These are phyloP conservation scores for Setophaga kirtlandii DNA, from an alignment of 2,113 vertebrate genomes.

Conservation along the genomic window DNA sequence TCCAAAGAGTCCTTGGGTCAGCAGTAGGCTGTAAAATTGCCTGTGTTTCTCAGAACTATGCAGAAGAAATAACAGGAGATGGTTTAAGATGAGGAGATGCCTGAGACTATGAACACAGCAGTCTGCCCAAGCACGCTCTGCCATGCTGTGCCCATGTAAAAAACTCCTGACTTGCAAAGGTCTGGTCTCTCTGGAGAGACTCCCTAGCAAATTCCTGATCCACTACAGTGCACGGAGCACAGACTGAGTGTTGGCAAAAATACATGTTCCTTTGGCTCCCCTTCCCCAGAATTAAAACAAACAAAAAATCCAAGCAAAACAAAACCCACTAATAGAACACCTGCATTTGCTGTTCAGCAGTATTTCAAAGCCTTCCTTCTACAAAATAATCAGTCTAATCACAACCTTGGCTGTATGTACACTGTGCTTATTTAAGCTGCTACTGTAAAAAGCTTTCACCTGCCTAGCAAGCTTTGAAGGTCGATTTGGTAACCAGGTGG, in stretches of 20 bases:
- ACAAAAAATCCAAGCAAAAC: background rate
- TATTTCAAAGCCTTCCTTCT: background rate
- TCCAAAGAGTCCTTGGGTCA: background rate
- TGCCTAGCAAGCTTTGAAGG: background rate
- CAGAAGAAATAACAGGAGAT: background rate
- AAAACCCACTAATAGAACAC: background rate
- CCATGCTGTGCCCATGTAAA: background rate
- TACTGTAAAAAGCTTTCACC: background rate
- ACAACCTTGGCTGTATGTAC: conserved; percentile 1
- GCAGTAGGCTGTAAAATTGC: background rate
- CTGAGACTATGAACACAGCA: background rate
- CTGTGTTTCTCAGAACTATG: background rate
- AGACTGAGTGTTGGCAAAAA: background rate
- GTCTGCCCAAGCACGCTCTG: background rate
- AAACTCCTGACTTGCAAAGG: background rate
- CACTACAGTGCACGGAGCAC: background rate
- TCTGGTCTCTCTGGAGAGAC: background rate
- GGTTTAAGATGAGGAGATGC: background rate
- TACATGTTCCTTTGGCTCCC: rapidly evolving
- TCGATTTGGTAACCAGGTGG: background rate
- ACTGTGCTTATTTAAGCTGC: background rate
- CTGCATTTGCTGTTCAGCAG: background rate
- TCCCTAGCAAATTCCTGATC: background rate
- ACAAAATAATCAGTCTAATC: background rate
- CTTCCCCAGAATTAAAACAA: background rate